phyloP scores from a whole-genome alignment of 2,888 invertebrate genomes.

The Eledone cirrhosa region DNA sequence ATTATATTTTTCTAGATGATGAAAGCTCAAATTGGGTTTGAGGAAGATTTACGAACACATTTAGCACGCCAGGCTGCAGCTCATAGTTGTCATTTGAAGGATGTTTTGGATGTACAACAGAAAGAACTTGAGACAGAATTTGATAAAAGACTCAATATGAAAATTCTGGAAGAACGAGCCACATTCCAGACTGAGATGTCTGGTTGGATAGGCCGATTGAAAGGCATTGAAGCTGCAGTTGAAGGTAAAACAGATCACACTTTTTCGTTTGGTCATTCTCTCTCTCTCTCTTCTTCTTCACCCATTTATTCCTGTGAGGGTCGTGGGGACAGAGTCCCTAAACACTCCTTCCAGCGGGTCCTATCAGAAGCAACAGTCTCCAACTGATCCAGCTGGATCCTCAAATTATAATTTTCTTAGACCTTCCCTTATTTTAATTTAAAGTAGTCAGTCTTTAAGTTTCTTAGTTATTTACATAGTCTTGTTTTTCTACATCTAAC shows the following conservation, averaged over 20 bases:
- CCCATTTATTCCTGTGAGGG: no score
- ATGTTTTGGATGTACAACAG: conserved; percentile 73
- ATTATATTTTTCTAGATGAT: conserved; percentile 44
- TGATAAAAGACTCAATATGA: conserved; percentile 73
- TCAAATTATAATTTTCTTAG: no score
- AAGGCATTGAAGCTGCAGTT: conserved; percentile 80
- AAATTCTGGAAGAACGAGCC: conserved; percentile 74
- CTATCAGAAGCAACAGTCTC: no score
- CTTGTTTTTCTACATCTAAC: no score
- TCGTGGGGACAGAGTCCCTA: no score
- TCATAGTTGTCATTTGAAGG: conserved; percentile 76
- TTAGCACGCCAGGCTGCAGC: conserved; percentile 86
- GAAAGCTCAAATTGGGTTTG: conserved; percentile 63
- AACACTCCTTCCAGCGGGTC: no score
- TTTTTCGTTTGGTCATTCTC: no score
- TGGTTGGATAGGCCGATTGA: conserved; percentile 77
- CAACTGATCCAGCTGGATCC: no score
- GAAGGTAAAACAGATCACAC: conserved; percentile 72
- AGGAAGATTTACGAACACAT: conserved; percentile 79
- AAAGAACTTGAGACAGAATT: conserved; percentile 70
- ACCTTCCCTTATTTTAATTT: no score
- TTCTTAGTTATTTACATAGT: no score
- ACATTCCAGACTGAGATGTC: conserved; percentile 78
- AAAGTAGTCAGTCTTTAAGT: no score
- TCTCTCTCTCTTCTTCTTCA: no score